These are phyloP conservation scores for Volucella zonaria DNA, from an alignment of 2,888 invertebrate genomes.

Conservation along the genomic window DNA sequence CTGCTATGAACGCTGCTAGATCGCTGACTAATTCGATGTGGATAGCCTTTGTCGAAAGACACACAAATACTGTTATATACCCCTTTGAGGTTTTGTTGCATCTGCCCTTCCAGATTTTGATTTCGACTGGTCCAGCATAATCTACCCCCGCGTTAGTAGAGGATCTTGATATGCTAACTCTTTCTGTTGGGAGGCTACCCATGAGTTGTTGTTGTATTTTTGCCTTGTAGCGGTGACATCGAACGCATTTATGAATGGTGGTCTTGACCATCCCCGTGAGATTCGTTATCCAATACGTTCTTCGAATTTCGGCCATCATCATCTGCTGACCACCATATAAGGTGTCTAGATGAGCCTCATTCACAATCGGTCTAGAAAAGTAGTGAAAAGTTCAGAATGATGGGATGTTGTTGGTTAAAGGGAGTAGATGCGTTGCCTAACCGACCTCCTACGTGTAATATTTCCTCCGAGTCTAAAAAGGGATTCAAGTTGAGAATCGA, in stretches of 20 bases:
- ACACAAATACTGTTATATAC: conserved; percentile 34
- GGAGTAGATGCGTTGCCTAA: too few relatives aligned
- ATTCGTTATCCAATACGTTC: conserved; percentile 3
- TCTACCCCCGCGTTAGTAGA: conserved; percentile 17
- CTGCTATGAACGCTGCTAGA: conserved; percentile 34
- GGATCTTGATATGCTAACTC: not conserved
- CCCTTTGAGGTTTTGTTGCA: conserved; percentile 44
- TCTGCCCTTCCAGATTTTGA: conserved; percentile 37
- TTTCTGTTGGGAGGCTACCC: conserved; percentile 8
- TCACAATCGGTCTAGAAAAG: not conserved
- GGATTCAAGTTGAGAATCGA: too few relatives aligned
- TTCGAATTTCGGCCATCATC: conserved; percentile 10
- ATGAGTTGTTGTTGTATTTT: conserved; percentile 8
- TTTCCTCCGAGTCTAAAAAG: too few relatives aligned
- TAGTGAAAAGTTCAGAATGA: too few relatives aligned
- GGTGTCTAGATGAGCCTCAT: conserved; percentile 8
- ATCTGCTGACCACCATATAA: conserved; percentile 6
- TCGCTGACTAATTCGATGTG: conserved; percentile 36
- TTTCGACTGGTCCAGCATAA: conserved; percentile 34
- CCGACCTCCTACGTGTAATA: too few relatives aligned
- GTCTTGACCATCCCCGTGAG: not conserved
- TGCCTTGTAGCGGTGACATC: conserved; percentile 5
- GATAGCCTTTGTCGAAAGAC: conserved; percentile 35
- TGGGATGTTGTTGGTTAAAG: too few relatives aligned
- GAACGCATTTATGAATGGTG: not conserved